A percentile compares a stretch with the other conserved stretches of the same genome.
Evolutionary conservation across 2,113 vertebrate species (phyloP).

Genomic region (Gambusia affinis): DNA sequence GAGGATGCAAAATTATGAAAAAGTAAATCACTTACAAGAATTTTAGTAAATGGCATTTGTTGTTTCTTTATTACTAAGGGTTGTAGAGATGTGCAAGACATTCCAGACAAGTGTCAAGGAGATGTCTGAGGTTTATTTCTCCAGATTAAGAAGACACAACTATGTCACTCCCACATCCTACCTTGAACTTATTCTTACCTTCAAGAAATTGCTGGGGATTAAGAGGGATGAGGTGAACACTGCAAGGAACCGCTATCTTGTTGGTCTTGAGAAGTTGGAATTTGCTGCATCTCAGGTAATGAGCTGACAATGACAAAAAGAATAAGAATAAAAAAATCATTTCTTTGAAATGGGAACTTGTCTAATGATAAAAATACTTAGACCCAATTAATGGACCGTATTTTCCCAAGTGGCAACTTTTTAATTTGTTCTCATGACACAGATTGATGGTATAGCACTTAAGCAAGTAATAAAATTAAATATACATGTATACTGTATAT

Average conservation of each 20-base stretch:
- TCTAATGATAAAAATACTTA: too few relatives aligned
- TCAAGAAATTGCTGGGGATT: conserved; percentile 84
- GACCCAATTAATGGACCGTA: too few relatives aligned
- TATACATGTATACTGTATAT: too few relatives aligned
- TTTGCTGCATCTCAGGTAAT: conserved; percentile 90
- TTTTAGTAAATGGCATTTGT: not conserved
- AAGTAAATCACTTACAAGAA: not conserved
- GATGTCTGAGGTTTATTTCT: conserved; percentile 83
- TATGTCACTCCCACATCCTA: conserved; percentile 95
- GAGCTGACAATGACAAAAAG: not conserved
- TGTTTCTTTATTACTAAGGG: conserved; percentile 73
- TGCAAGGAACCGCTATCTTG: conserved; percentile 85
- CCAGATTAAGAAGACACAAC: conserved; percentile 85
- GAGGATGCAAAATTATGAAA: conserved; percentile 29
- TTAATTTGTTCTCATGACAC: too few relatives aligned
- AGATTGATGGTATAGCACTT: too few relatives aligned
- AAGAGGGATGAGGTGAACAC: conserved; percentile 87
- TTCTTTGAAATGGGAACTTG: too few relatives aligned
- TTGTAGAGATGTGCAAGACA: conserved; percentile 90
- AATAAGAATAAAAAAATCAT: too few relatives aligned
- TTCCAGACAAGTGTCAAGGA: conserved; percentile 88
- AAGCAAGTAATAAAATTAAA: too few relatives aligned
- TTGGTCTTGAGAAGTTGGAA: conserved; percentile 89
- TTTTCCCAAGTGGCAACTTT: too few relatives aligned
- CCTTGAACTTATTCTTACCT: conserved; percentile 92